Evolutionary conservation across 2,113 vertebrate species (phyloP).

Genomic region (Sceloporus undulatus): DNA sequence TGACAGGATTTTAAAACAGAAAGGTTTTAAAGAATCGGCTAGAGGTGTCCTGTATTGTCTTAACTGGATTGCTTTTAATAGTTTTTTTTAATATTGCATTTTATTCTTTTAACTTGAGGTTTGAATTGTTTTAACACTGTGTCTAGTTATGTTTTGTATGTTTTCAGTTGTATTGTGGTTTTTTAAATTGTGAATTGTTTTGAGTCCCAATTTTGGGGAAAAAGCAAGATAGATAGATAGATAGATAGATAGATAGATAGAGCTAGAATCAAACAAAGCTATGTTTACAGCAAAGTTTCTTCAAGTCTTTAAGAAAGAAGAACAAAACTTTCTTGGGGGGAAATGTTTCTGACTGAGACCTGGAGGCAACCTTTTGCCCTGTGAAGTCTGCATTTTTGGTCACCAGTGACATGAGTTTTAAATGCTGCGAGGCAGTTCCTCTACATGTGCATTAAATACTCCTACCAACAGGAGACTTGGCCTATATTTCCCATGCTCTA

Average conservation of each 20-base stretch:
- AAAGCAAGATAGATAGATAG: too few species aligned
- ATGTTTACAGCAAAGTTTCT: background rate
- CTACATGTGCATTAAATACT: constrained; percentile 65
- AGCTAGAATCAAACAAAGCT: background rate
- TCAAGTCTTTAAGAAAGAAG: background rate
- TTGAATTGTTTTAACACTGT: too few species aligned
- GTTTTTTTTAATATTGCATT: too few species aligned
- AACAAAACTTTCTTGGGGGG: background rate
- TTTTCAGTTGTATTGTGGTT: too few species aligned
- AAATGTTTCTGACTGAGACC: background rate
- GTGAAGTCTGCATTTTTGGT: background rate
- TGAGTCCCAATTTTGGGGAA: too few species aligned
- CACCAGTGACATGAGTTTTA: background rate
- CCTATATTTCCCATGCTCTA: constrained; percentile 65
- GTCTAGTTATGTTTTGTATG: too few species aligned
- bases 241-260: background rate
- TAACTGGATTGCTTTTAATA: too few species aligned
- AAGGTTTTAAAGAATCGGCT: too few species aligned
- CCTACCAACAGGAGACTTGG: constrained; percentile 58
- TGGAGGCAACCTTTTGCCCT: background rate
- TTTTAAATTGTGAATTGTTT: too few species aligned
- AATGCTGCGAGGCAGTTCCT: background rate
- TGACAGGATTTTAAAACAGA: too few species aligned
- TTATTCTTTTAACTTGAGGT: too few species aligned
- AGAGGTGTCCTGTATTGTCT: too few species aligned